Conservation (phyloP, 2,888 invertebrate species). For the Rhimphoctona megacephalus region DNA sequence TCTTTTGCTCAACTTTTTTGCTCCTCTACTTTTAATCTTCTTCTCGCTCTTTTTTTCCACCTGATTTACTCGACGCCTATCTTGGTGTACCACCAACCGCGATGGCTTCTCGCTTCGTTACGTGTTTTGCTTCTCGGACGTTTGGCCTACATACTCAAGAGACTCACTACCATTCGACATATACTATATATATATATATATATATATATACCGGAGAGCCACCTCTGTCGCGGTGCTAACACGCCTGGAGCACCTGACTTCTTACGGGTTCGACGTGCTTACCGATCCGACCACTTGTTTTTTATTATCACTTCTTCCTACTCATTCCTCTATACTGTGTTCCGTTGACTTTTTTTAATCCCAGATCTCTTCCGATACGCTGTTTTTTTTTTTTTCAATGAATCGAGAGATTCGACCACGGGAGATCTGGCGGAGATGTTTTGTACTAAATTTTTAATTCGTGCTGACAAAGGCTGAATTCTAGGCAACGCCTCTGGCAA, state of each 20-base stretch:
- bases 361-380: constrained; percentile 41
- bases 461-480: not conserved
- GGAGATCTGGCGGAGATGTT: not conserved
- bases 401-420: not conserved
- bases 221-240: constrained; percentile 29
- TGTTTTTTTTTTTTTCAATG: not conserved
- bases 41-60: constrained; percentile 57
- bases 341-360: constrained; percentile 12
- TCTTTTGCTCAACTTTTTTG: constrained; percentile 32
- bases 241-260: constrained; percentile 44
- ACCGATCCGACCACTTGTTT: constrained; percentile 59
- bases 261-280: constrained; percentile 61
- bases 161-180: constrained; percentile 58
- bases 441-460: not conserved
- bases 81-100: constrained; percentile 22
- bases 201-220: not conserved
- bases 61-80: constrained; percentile 59
- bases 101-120: constrained; percentile 66
- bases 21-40: constrained; percentile 38
- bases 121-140: constrained; percentile 64
- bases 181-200: not conserved
- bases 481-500: not conserved
- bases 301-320: constrained; percentile 25
- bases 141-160: constrained; percentile 66
- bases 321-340: constrained; percentile 6